Evolutionary conservation across 2,888 invertebrate species (phyloP).

Genomic region (Chelonus formosanus): DNA sequence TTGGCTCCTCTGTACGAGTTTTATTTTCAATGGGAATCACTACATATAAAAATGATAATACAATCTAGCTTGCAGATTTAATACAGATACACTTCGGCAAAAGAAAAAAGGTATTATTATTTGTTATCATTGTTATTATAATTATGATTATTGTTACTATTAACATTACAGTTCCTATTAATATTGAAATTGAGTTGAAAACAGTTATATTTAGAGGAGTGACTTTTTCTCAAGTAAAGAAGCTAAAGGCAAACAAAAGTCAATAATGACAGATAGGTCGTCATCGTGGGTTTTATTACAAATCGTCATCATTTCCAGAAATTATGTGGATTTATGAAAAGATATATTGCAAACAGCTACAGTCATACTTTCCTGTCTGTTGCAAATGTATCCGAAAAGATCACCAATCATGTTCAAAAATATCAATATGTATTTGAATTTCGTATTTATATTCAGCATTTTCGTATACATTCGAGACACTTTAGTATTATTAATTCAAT

Average conservation of each 20-base stretch:
- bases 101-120: background rate
- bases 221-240: too few relatives aligned
- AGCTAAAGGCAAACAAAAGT: too few relatives aligned
- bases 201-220: background rate
- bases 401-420: too few relatives aligned
- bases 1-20: background rate
- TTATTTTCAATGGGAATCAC: too few relatives aligned
- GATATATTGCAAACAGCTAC: background rate
- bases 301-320: too few relatives aligned
- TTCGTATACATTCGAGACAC: too few relatives aligned
- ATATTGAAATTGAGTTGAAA: conserved; percentile 1
- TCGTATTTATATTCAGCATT: too few relatives aligned
- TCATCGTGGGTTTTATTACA: background rate
- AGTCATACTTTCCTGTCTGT: background rate
- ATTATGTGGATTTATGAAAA: background rate
- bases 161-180: background rate
- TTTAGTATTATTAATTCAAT: too few relatives aligned
- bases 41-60: conserved; percentile 35
- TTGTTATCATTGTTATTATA: too few relatives aligned
- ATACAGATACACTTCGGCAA: conserved; percentile 20
- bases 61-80: conserved; percentile 53
- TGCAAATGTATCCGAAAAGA: too few relatives aligned
- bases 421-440: too few relatives aligned
- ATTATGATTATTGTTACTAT: too few relatives aligned
- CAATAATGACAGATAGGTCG: background rate